A percentile compares a stretch with the other conserved stretches of the same genome.
phyloP scores from a whole-genome alignment of 2,888 invertebrate genomes.

The Drosophila multiciliata region DNA sequence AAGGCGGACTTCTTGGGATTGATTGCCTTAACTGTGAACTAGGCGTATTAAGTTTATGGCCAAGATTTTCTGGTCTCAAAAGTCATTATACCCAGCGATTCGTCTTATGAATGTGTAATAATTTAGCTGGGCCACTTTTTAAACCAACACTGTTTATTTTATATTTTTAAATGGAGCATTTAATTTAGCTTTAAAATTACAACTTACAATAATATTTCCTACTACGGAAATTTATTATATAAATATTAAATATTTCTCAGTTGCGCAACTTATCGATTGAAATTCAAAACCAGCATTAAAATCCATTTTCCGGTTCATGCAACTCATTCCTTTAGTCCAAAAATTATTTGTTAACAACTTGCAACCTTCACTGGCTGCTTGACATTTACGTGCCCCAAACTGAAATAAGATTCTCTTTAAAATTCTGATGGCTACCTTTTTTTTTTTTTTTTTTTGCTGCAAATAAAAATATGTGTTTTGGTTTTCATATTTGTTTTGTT shows the following conservation, averaged over 20 bases:
- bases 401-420: not conserved
- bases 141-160: not conserved
- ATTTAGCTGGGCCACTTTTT: not conserved
- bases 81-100: not conserved
- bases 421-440: not conserved
- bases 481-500: constrained; percentile 43
- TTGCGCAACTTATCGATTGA: not conserved
- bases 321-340: not conserved
- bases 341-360: not conserved
- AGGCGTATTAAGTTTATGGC: constrained; percentile 14
- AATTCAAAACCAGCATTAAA: not conserved
- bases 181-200: not conserved
- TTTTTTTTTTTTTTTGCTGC: not conserved
- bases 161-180: not conserved
- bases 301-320: not conserved
- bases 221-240: fast-evolving
- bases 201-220: not conserved
- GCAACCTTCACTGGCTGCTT: too few species aligned
- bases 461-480: constrained; percentile 29
- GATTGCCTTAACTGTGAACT: constrained; percentile 15
- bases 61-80: constrained; percentile 4
- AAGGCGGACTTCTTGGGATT: not conserved
- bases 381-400: not conserved
- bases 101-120: not conserved
- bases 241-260: too few species aligned